A percentile compares a stretch with the other conserved stretches of the same genome.
Evolutionary conservation across 2,888 invertebrate genomes (phyloP).

Genomic region (Neoaliturus tenellus): DNA sequence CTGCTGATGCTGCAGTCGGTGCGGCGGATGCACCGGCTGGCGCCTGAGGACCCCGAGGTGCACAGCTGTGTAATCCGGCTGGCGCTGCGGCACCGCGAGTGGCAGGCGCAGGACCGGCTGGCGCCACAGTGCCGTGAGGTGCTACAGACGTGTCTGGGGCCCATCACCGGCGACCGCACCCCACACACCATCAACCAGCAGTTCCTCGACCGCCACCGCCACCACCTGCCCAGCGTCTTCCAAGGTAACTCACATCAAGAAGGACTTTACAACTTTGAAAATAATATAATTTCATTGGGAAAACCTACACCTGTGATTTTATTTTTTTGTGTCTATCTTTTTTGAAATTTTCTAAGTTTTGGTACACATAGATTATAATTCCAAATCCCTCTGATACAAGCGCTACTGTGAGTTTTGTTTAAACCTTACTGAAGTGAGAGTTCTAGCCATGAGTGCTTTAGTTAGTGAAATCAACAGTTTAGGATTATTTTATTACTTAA

Average conservation of each 20-base stretch:
- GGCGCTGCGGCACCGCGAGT: constrained; percentile 83
- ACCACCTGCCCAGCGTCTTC: constrained; percentile 85
- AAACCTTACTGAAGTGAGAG: no score
- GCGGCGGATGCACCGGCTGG: constrained; percentile 89
- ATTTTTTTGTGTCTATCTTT: no score
- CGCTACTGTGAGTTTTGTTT: no score
- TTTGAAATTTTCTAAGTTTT: no score
- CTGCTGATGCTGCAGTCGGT: constrained; percentile 97
- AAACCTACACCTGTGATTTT: no score
- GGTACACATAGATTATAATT: no score
- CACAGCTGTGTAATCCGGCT: constrained; percentile 93
- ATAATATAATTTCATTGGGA: no score
- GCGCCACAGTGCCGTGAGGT: constrained; percentile 72
- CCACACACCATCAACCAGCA: constrained; percentile 81
- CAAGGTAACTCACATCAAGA: constrained; percentile 76
- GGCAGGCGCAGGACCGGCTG: constrained; percentile 86
- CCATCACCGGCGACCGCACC: constrained; percentile 76
- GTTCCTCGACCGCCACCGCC: constrained; percentile 78
- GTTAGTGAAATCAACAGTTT: no score
- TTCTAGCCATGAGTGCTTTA: no score
- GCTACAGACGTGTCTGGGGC: constrained; percentile 67
- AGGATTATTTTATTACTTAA: no score
- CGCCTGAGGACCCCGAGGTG: constrained; percentile 85
- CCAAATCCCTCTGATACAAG: no score
- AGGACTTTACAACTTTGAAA: no score